A percentile compares a stretch with the other conserved stretches of the same genome.
These are phyloP conservation scores for Procambarus clarkii DNA, from an alignment of 1,140 invertebrate genomes.

Conservation along the genomic window DNA sequence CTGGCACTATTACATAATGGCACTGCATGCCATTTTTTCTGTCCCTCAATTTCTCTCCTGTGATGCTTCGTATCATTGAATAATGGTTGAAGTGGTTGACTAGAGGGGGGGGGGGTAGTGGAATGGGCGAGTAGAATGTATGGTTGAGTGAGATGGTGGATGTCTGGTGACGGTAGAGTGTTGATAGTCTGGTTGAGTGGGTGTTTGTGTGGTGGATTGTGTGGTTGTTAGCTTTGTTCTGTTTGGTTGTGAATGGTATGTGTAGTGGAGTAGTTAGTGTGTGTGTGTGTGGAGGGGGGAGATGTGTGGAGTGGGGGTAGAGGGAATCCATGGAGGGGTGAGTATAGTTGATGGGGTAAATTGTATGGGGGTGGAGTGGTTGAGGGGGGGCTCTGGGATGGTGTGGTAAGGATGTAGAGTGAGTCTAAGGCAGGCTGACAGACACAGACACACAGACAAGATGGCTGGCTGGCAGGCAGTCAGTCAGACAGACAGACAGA, in stretches of 20 bases:
- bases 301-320: no score
- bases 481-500: no score
- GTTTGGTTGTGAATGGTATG: no score
- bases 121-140: not conserved
- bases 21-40: not conserved
- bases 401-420: no score
- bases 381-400: no score
- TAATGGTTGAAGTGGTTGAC: not conserved
- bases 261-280: no score
- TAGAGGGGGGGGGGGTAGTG: not conserved
- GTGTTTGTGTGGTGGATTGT: not conserved
- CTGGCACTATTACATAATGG: not conserved
- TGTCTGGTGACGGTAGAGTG: no score
- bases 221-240: not conserved
- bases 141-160: not conserved
- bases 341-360: not conserved
- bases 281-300: no score
- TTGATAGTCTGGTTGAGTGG: not conserved
- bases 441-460: not conserved
- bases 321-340: not conserved
- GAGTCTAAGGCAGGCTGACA: no score
- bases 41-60: not conserved
- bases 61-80: not conserved
- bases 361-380: no score
- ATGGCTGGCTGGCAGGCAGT: no score